phyloP scores from a whole-genome alignment of 2,113 vertebrate genomes.

The Neolamprologus variostigma region DNA sequence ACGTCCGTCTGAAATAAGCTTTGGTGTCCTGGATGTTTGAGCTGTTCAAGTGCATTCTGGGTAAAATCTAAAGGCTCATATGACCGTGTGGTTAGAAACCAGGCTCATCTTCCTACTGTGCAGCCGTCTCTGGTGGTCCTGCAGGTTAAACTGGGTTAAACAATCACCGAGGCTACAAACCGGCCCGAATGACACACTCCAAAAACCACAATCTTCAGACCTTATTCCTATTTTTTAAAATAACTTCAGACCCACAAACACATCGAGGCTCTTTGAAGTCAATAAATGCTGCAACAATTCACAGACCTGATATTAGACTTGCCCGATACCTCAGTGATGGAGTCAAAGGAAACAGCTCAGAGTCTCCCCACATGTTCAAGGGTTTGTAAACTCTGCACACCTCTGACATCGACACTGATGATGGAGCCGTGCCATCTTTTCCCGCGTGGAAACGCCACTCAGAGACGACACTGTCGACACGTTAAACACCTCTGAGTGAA shows the following conservation, averaged over 20 bases:
- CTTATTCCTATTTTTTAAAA: accelerated
- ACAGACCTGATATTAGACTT: not conserved
- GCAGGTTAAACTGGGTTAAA: not conserved
- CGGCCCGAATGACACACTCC: accelerated
- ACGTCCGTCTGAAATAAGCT: not conserved
- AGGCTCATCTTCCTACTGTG: not conserved
- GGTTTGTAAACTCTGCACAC: not conserved
- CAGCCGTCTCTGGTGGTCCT: not conserved
- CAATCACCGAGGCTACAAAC: not conserved
- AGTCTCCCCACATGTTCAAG: not conserved
- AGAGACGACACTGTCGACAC: not conserved
- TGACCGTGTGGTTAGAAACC: not conserved
- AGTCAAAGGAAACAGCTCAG: not conserved
- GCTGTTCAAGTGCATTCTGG: not conserved
- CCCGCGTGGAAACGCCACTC: not conserved
- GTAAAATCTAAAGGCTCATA: not conserved
- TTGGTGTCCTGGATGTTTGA: not conserved
- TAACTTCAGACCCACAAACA: not conserved
- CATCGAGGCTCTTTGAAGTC: accelerated
- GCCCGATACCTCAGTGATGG: not conserved
- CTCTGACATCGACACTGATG: not conserved
- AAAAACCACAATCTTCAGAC: not conserved
- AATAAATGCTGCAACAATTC: not conserved
- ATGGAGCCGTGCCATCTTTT: not conserved
- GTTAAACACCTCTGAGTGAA: not conserved